These are phyloP conservation scores for Drosophila auraria DNA, from an alignment of 1,140 invertebrate genomes.

Conservation along the genomic window DNA sequence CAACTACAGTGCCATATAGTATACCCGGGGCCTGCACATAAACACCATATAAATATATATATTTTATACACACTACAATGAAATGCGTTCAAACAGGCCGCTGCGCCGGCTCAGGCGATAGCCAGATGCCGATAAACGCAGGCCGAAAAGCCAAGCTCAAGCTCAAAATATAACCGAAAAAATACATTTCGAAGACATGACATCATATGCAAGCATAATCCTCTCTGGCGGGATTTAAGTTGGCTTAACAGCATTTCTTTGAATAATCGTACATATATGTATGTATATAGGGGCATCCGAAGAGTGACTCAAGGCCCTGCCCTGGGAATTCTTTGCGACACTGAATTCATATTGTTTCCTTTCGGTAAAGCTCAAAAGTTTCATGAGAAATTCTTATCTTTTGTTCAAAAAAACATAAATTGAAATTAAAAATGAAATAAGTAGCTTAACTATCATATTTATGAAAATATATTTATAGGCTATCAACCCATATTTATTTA, in stretches of 20 bases:
- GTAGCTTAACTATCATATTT: slow-evolving; percentile 17
- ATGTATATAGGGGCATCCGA: slow-evolving; percentile 29
- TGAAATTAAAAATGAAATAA: slow-evolving; percentile 13
- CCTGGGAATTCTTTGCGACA: slow-evolving; percentile 30
- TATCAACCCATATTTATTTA: no score
- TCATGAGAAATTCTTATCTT: slow-evolving; percentile 3
- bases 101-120: slow-evolving; percentile 49
- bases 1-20: slow-evolving; percentile 30
- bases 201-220: slow-evolving; percentile 69
- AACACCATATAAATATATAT: slow-evolving; percentile 11
- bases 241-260: slow-evolving; percentile 64
- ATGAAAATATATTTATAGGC: not conserved
- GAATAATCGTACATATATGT: slow-evolving; percentile 48
- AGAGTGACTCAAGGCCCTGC: slow-evolving; percentile 52
- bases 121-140: slow-evolving; percentile 58
- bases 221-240: slow-evolving; percentile 36
- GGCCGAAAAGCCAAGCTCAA: slow-evolving; percentile 26
- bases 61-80: slow-evolving; percentile 55
- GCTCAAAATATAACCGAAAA: slow-evolving; percentile 53
- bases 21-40: slow-evolving; percentile 22
- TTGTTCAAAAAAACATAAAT: slow-evolving; percentile 15
- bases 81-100: slow-evolving; percentile 77
- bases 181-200: slow-evolving; percentile 58
- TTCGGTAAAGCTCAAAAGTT: slow-evolving; percentile 4
- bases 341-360: slow-evolving; percentile 10